Conservation (phyloP, 2,113 vertebrate genomes). For the Anhinga rufa region DNA sequence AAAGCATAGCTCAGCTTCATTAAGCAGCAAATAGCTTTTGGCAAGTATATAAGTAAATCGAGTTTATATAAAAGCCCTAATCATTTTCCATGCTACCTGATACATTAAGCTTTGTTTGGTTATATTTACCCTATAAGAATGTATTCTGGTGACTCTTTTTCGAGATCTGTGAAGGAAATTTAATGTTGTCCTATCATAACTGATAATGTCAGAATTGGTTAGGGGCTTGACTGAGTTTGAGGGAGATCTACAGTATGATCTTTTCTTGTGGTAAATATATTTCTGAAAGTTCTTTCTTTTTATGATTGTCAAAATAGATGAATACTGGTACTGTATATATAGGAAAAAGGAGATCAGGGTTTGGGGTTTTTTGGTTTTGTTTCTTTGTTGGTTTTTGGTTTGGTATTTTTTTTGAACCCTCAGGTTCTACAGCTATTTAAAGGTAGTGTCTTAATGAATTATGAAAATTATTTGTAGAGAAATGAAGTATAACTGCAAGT, state of each 20-base stretch:
- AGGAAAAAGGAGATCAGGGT: not conserved
- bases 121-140: not conserved
- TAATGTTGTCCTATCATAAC: not conserved
- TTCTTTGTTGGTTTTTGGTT: too few species aligned
- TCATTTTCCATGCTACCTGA: not conserved
- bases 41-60: not conserved
- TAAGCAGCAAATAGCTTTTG: constrained; percentile 18
- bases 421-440: not conserved
- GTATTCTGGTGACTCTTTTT: not conserved
- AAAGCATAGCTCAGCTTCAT: not conserved
- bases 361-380: not conserved
- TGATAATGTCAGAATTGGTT: not conserved
- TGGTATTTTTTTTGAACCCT: not conserved
- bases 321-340: not conserved
- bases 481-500: not conserved
- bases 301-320: not conserved
- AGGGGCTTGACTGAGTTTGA: not conserved
- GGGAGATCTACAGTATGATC: not conserved
- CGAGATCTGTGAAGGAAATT: not conserved
- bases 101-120: not conserved
- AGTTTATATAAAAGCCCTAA: constrained; percentile 7
- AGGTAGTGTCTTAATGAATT: not conserved
- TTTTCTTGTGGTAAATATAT: not conserved
- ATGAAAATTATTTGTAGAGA: not conserved
- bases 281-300: not conserved